phyloP scores from a whole-genome alignment of 1,140 invertebrate species.

The Drosophila kanapiae region DNA sequence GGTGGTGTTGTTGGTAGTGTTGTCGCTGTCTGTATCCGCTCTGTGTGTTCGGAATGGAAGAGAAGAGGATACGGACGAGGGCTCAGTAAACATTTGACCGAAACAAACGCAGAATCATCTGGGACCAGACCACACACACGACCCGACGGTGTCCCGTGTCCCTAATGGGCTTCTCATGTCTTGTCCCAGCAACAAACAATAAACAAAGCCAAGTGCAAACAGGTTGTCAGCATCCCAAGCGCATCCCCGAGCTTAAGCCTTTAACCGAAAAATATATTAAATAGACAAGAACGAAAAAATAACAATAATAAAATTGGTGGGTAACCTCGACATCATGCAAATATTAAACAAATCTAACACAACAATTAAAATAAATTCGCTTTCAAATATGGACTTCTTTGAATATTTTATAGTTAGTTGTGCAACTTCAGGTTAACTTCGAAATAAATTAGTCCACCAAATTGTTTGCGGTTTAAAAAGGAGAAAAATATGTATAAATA shows the following conservation, averaged over 20 bases:
- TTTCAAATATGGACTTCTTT: background rate
- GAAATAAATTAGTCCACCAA: too few relatives aligned
- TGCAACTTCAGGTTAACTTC: too few relatives aligned
- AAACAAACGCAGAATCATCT: slow-evolving; percentile 7
- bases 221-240: slow-evolving; percentile 13
- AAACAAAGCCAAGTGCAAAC: slow-evolving; percentile 33
- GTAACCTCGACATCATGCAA: background rate
- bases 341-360: background rate
- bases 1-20: slow-evolving; percentile 20
- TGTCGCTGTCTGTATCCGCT: slow-evolving; percentile 78
- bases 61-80: background rate
- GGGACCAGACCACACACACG: slow-evolving; percentile 24
- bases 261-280: background rate
- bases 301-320: too few relatives aligned
- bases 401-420: background rate
- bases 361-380: background rate
- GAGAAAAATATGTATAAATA: too few relatives aligned
- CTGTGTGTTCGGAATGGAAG: slow-evolving; percentile 34
- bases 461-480: too few relatives aligned
- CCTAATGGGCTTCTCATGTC: slow-evolving; percentile 43
- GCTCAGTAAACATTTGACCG: slow-evolving; percentile 19
- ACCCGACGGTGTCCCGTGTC: background rate
- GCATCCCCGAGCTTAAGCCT: background rate
- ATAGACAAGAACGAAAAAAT: background rate
- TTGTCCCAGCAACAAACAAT: slow-evolving; percentile 23